Base-by-base conservation (phyloP, 2,797 vertebrate genomes). In the Acanthis flammea region DNA sequence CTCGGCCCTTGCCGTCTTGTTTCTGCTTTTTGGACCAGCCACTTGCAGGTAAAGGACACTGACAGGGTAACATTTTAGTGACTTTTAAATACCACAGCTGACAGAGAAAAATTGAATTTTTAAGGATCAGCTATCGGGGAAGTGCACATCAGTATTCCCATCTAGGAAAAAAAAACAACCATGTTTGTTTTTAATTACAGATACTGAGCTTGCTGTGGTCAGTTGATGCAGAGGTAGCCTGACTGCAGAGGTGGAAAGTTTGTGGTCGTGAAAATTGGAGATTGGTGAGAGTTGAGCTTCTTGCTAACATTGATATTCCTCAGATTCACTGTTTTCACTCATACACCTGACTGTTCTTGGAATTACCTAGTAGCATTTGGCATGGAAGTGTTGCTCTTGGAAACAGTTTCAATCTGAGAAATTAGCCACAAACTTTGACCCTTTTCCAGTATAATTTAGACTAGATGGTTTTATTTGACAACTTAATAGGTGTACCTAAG, bases 391-490 rank as follows among this genome's bases (percentile, higher is more conserved):
- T 58, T 83, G 21, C 54, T 95, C 31, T n/a, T 96, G 65, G 42
- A 80, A 77, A 33, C 12, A 27, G 50, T 74, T 89, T 27, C 15
- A 9, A 24, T 65, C n/a, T 68, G 61, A 87, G 53, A 92, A 85
- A 68, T 87, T 58, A 42, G 11, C n/a, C 53, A 7, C 65, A 47
- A 91, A 80, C 50, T 88, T 90, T 88, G 62, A 85, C 67, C 45
- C 28, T 92, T 85, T 61, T 77, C 25, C 0, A 1, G 4, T 75
- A 48, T 81, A 73, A 80, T 24, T 92, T 54, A 58, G 39, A 47
- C n/a, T 30, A 67, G 63, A 27, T 54, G 39, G 12, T 66, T 95
- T 95, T 79, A 60, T 93, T 82, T 83, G 90, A 85, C 68, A 93
- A 28, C 17, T 62, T 77, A 87, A 92, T 82, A 68, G 65, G 72